These are phyloP conservation scores for Radopholus similis DNA, from an alignment of 1,140 invertebrate species.

Conservation along the genomic window DNA sequence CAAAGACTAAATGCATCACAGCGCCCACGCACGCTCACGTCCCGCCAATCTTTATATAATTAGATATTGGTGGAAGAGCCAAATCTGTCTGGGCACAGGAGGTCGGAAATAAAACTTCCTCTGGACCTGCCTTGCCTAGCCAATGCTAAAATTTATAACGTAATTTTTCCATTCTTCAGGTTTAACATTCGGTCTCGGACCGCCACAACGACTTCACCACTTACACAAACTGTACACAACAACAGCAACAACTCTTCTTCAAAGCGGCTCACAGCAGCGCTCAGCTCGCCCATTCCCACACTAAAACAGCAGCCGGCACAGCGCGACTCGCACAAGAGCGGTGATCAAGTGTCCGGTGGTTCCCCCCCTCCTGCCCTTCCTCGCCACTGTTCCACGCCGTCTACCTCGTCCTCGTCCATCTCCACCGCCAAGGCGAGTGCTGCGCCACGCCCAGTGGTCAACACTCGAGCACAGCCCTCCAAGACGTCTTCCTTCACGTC, in stretches of 20 bases:
- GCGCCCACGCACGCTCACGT: too few species aligned
- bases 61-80: too few species aligned
- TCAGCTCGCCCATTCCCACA: background rate
- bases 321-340: background rate
- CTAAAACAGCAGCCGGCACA: slow-evolving; percentile 14
- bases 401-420: slow-evolving; percentile 1
- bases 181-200: slow-evolving; percentile 34
- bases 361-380: background rate
- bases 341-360: background rate
- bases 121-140: too few species aligned
- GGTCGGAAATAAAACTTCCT: too few species aligned
- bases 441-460: background rate
- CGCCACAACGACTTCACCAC: slow-evolving; percentile 16
- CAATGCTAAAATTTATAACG: background rate
- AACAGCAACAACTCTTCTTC: slow-evolving; percentile 12
- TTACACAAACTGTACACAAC: background rate
- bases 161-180: slow-evolving; percentile 23
- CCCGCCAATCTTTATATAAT: too few species aligned
- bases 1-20: too few species aligned
- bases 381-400: slow-evolving; percentile 10
- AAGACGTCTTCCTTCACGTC: background rate
- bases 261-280: background rate
- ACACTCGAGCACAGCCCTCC: background rate
- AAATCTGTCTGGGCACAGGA: too few species aligned
- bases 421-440: background rate